phyloP scores from a whole-genome alignment of 2,113 vertebrate genomes.

The Pangasianodon hypophthalmus region DNA sequence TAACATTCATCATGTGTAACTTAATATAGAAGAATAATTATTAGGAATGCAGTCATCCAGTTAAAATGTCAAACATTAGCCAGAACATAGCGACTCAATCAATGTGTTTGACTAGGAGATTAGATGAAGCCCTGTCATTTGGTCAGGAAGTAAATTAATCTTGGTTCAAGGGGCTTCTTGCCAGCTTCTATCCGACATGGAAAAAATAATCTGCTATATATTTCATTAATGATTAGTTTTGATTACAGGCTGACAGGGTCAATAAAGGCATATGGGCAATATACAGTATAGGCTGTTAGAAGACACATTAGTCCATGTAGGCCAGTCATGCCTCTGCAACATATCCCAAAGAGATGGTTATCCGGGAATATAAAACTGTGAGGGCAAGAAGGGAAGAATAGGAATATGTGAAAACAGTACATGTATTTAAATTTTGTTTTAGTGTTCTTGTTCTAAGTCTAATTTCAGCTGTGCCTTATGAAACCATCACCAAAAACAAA shows the following conservation, averaged over 20 bases:
- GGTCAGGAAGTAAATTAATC: neutral
- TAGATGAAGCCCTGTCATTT: neutral
- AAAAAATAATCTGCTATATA: neutral
- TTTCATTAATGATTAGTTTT: neutral
- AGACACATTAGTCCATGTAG: neutral
- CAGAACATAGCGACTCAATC: neutral
- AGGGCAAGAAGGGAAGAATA: too few species aligned
- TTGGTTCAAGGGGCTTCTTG: neutral
- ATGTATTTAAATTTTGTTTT: neutral
- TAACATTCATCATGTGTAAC: neutral
- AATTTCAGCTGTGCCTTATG: neutral
- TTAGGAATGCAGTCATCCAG: neutral
- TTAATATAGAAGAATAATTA: neutral
- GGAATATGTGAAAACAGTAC: neutral
- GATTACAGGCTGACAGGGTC: neutral
- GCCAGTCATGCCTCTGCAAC: neutral
- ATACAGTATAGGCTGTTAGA: neutral
- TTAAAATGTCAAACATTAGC: neutral
- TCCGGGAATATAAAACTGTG: neutral
- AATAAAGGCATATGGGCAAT: neutral
- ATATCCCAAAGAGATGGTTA: neutral
- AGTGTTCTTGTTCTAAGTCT: neutral
- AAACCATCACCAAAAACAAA: conserved; percentile 48
- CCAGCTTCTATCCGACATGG: neutral
- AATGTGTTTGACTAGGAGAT: neutral